A percentile compares a stretch with the other conserved stretches of the same genome.
Conservation (phyloP, 1,140 invertebrate species). For the Hetaerina americana region DNA sequence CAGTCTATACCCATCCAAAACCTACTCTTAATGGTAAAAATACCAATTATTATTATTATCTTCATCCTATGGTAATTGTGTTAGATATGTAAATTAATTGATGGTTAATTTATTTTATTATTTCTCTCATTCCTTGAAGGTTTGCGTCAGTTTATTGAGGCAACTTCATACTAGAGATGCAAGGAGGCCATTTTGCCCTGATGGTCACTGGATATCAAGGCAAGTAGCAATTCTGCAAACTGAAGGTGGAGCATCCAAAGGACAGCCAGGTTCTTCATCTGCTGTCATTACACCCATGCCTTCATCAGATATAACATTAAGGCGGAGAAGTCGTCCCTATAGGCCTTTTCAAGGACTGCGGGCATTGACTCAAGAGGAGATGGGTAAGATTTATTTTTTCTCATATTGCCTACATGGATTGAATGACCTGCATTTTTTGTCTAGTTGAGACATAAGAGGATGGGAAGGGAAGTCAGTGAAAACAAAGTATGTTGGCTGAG, state of each 20-base stretch:
- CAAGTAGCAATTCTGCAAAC: constrained; percentile 45
- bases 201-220: constrained; percentile 61
- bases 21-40: too few relatives aligned
- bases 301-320: not conserved
- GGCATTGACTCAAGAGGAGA: constrained; percentile 44
- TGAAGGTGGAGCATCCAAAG: constrained; percentile 33
- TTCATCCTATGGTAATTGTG: too few relatives aligned
- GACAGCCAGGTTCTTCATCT: not conserved
- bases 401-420: too few relatives aligned
- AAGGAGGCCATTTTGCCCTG: constrained; percentile 58
- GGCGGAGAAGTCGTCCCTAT: constrained; percentile 22
- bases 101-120: too few relatives aligned
- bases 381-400: constrained; percentile 24
- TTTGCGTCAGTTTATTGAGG: constrained; percentile 54
- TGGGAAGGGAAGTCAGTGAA: too few relatives aligned
- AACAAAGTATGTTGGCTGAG: too few relatives aligned
- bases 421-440: too few relatives aligned
- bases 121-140: constrained; percentile 36
- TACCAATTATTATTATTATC: too few relatives aligned
- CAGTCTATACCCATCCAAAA: too few relatives aligned
- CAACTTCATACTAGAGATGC: constrained; percentile 73
- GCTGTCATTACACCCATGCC: not conserved
- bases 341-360: constrained; percentile 46
- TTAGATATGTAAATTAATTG: too few relatives aligned
- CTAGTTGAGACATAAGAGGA: too few relatives aligned